Conservation (phyloP, 2,113 vertebrate species). For the Lepisosteus osseus region DNA sequence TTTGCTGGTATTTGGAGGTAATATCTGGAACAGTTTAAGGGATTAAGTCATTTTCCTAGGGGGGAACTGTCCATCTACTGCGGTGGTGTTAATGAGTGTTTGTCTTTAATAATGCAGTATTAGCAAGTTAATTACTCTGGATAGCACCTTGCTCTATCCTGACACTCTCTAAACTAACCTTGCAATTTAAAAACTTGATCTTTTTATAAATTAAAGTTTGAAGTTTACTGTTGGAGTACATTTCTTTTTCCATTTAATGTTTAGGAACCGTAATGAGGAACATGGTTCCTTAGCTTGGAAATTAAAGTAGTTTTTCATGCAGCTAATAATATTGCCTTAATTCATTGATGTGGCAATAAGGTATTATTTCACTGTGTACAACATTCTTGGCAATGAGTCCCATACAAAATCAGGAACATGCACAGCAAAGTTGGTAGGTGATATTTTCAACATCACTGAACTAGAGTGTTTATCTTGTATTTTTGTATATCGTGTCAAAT, state of each 20-base stretch:
- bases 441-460: slow-evolving; percentile 66
- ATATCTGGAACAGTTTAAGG: slow-evolving; percentile 58
- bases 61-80: slow-evolving; percentile 40
- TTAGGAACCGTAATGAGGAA: background rate
- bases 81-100: slow-evolving; percentile 22
- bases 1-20: slow-evolving; percentile 47
- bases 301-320: background rate
- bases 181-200: slow-evolving; percentile 15
- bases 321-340: background rate
- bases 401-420: slow-evolving; percentile 46
- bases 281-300: background rate
- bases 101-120: slow-evolving; percentile 42
- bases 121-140: slow-evolving; percentile 53
- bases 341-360: slow-evolving; percentile 14
- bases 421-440: slow-evolving; percentile 49
- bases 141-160: slow-evolving; percentile 41
- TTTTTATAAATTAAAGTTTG: background rate
- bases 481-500: slow-evolving; percentile 68
- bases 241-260: background rate
- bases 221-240: no score
- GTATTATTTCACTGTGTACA: slow-evolving; percentile 29
- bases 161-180: slow-evolving; percentile 49
- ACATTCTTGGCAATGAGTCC: slow-evolving; percentile 31
- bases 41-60: slow-evolving; percentile 51
- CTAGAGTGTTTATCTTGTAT: slow-evolving; percentile 55